These are phyloP conservation scores for Alligator sinensis DNA, from an alignment of 2,113 vertebrate genomes.

Conservation along the genomic window DNA sequence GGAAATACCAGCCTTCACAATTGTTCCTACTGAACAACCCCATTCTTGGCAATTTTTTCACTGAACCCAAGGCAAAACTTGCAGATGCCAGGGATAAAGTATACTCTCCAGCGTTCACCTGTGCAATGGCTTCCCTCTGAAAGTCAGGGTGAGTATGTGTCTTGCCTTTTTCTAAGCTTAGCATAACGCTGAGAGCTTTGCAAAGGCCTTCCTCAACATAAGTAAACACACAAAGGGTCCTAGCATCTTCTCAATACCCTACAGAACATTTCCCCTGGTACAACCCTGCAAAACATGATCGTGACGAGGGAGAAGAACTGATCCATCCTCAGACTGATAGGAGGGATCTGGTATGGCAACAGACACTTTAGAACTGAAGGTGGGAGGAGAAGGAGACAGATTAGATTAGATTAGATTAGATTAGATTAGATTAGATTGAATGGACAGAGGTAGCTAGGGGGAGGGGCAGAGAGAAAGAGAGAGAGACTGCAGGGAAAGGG, in stretches of 20 bases:
- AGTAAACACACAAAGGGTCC: not conserved
- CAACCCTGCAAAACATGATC: not conserved
- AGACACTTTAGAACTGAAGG: not conserved
- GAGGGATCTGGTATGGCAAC: not conserved
- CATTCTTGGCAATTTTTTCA: not conserved
- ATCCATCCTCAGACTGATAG: not conserved
- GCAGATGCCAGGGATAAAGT: not conserved
- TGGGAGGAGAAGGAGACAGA: not conserved
- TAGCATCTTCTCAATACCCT: not conserved
- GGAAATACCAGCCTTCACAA: no score
- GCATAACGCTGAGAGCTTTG: not conserved
- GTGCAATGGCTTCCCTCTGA: not conserved
- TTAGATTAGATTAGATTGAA: not conserved
- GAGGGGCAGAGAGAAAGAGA: no score
- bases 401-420: not conserved
- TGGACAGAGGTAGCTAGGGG: not conserved
- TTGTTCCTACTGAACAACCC: no score
- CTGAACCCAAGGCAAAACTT: not conserved
- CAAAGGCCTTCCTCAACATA: not conserved
- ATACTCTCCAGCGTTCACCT: not conserved
- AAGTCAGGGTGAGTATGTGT: not conserved
- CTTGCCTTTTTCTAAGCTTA: not conserved
- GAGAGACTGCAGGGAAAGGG: not conserved
- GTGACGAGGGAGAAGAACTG: not conserved
- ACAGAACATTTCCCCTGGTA: not conserved